Evolutionary conservation across 2,113 vertebrate genomes (phyloP).

Genomic region (Petaurus breviceps): DNA sequence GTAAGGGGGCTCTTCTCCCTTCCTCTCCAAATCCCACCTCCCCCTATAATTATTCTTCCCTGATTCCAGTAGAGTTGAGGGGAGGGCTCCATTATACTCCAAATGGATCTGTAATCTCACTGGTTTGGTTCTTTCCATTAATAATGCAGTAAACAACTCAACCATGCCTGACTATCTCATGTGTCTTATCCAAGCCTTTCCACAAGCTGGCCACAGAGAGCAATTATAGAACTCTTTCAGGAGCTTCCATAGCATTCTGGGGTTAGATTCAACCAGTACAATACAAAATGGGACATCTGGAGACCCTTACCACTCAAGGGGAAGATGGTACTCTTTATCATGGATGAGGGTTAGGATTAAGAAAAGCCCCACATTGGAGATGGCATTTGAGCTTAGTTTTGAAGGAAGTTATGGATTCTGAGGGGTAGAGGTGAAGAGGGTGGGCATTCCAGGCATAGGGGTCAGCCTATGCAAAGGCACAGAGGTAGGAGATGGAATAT

Average conservation of each 20-base stretch:
- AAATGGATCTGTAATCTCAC: not conserved
- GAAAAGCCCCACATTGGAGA: not conserved
- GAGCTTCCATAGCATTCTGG: not conserved
- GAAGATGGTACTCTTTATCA: not conserved
- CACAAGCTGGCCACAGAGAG: not conserved
- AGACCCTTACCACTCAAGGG: not conserved
- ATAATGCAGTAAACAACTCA: not conserved
- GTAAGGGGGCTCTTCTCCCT: not conserved
- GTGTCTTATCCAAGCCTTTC: not conserved
- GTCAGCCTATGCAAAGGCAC: not conserved
- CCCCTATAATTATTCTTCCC: not conserved
- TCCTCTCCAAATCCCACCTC: not conserved
- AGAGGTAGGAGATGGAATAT: not conserved
- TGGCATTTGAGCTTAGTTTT: too few relatives aligned
- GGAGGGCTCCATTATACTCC: not conserved
- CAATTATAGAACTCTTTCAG: not conserved
- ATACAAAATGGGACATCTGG: not conserved
- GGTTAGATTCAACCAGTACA: not conserved
- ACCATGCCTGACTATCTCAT: not conserved
- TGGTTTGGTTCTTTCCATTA: too few relatives aligned
- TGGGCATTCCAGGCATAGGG: not conserved
- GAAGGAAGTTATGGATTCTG: too few relatives aligned
- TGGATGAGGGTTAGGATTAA: not conserved
- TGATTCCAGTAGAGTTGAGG: not conserved
- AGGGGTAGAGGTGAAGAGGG: not conserved